These are phyloP conservation scores for Ornithorhynchus anatinus DNA, from an alignment of 2,113 vertebrate species.

Conservation along the genomic window DNA sequence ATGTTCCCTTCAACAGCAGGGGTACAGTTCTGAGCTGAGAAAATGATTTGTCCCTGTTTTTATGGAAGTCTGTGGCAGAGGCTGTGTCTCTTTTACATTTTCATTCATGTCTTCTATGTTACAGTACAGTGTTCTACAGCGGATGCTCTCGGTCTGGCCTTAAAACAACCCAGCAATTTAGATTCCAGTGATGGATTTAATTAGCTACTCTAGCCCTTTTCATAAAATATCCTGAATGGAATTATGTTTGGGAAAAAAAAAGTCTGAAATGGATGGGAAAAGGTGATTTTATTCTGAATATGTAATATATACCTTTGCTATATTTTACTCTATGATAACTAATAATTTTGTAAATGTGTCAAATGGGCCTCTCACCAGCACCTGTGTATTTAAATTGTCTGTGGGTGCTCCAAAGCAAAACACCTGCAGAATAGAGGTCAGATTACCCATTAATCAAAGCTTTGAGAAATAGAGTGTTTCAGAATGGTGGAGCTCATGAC, in stretches of 20 bases:
- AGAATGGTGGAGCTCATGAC: background rate
- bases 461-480: background rate
- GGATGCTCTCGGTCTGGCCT: conserved; percentile 7
- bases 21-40: too few relatives aligned
- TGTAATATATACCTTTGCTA: fast-evolving
- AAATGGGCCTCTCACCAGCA: background rate
- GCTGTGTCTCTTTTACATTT: too few relatives aligned
- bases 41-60: too few relatives aligned
- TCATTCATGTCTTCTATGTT: too few relatives aligned
- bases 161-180: background rate
- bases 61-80: too few relatives aligned
- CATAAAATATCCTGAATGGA: background rate
- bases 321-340: too few relatives aligned
- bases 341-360: background rate
- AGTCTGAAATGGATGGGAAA: background rate
- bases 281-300: background rate
- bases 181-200: conserved; percentile 5
- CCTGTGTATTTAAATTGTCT: conserved; percentile 1
- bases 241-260: background rate
- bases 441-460: conserved; percentile 7
- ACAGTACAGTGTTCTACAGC: too few relatives aligned
- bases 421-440: background rate
- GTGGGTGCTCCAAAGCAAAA: background rate
- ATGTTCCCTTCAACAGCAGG: too few relatives aligned
- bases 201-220: conserved; percentile 6